These are phyloP conservation scores for Anarsia innoxiella DNA, from an alignment of 2,888 invertebrate species.

Conservation along the genomic window DNA sequence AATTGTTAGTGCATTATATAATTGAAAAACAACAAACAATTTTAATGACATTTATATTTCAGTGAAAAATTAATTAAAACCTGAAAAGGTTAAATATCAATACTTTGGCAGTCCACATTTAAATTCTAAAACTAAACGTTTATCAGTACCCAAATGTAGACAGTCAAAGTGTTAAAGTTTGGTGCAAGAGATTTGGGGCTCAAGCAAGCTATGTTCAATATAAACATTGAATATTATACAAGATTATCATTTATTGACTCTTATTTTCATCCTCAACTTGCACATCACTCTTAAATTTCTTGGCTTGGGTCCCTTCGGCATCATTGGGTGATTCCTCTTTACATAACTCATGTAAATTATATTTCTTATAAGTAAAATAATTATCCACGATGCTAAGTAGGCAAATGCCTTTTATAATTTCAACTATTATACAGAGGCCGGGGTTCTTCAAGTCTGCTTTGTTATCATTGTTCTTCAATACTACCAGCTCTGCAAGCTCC, in stretches of 20 bases:
- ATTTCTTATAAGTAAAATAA: slow-evolving; percentile 87
- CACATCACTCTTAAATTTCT: slow-evolving; percentile 54
- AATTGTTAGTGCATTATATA: slow-evolving; percentile 1
- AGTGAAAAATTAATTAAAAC: slow-evolving; percentile 26
- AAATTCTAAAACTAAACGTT: too few relatives aligned
- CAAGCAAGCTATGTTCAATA: slow-evolving; percentile 40
- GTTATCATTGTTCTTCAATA: slow-evolving; percentile 80
- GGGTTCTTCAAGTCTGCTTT: slow-evolving; percentile 87
- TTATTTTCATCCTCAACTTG: slow-evolving; percentile 38
- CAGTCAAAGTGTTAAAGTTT: too few relatives aligned
- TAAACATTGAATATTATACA: slow-evolving; percentile 32
- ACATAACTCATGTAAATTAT: slow-evolving; percentile 84
- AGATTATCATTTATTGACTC: slow-evolving; percentile 33
- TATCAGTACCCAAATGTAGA: too few relatives aligned
- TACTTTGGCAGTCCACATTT: background rate
- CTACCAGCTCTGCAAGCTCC: slow-evolving; percentile 82
- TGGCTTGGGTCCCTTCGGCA: slow-evolving; percentile 54
- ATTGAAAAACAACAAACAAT: slow-evolving; percentile 2
- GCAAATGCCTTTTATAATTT: slow-evolving; percentile 87
- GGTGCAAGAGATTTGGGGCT: slow-evolving; percentile 58
- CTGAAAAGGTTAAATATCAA: slow-evolving; percentile 31
- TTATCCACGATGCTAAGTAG: slow-evolving; percentile 87
- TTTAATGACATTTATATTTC: slow-evolving; percentile 29
- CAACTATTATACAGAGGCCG: slow-evolving; percentile 85
- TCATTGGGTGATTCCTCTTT: slow-evolving; percentile 57